Conservation (phyloP, 2,888 invertebrate species). For the Drosophila ustulata region DNA sequence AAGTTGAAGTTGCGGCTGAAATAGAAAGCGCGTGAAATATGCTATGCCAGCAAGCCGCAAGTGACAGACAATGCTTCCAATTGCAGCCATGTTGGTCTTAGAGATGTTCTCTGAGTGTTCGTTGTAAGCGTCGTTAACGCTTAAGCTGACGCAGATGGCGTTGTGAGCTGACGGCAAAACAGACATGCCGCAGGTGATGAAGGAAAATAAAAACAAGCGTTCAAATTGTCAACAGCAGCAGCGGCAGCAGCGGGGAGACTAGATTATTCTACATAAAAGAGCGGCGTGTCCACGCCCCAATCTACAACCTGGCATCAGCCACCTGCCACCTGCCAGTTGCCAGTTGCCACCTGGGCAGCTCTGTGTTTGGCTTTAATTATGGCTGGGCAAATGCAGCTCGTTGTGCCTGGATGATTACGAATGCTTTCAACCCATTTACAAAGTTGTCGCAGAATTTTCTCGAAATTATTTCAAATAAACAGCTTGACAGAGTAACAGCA, state of each 20-base stretch:
- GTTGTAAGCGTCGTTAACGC: slow-evolving; percentile 37
- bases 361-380: slow-evolving; percentile 18
- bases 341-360: slow-evolving; percentile 3
- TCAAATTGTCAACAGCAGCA: slow-evolving; percentile 14
- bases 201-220: slow-evolving; percentile 40
- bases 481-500: slow-evolving; percentile 22
- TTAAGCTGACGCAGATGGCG: slow-evolving; percentile 48
- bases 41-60: slow-evolving; percentile 26
- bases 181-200: slow-evolving; percentile 39
- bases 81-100: slow-evolving; percentile 20
- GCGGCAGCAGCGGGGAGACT: background rate
- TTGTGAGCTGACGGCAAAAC: slow-evolving; percentile 48
- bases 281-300: slow-evolving; percentile 2
- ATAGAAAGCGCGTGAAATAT: slow-evolving; percentile 59
- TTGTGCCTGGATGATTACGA: slow-evolving; percentile 5
- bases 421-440: slow-evolving; percentile 12
- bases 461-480: slow-evolving; percentile 48
- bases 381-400: background rate
- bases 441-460: slow-evolving; percentile 15
- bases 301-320: background rate
- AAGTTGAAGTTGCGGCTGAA: slow-evolving; percentile 41
- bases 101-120: slow-evolving; percentile 19
- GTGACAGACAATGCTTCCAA: slow-evolving; percentile 51
- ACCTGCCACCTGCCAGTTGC: background rate
- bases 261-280: slow-evolving; percentile 52